Evolutionary conservation across 2,888 invertebrate species (phyloP).

Genomic region (Rhamphomyia laevipes): DNA sequence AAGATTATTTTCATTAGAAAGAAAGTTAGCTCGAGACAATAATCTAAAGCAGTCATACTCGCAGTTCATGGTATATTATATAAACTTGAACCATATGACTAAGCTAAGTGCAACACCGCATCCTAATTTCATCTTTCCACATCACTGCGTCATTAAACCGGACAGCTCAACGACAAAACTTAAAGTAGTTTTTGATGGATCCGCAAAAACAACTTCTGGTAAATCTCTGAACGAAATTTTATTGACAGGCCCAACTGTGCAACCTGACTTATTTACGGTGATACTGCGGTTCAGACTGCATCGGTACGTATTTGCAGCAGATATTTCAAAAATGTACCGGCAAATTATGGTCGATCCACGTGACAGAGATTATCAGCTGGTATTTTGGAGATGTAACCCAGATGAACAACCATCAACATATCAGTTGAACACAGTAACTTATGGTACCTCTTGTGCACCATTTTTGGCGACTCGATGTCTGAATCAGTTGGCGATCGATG

Average conservation of each 20-base stretch:
- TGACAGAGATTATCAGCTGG: conserved; percentile 9
- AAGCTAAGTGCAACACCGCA: too few relatives aligned
- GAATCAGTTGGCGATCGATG: conserved; percentile 12
- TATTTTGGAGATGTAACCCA: conserved; percentile 10
- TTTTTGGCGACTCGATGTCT: conserved; percentile 16
- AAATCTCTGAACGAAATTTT: conserved; percentile 9
- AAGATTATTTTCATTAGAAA: background rate
- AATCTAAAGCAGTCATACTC: too few relatives aligned
- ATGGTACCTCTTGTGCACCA: conserved; percentile 16
- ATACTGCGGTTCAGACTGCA: conserved; percentile 8
- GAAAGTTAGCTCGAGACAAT: background rate
- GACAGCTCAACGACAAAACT: conserved; percentile 2
- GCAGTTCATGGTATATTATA: too few relatives aligned
- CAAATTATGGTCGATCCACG: conserved; percentile 6
- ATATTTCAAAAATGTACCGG: conserved; percentile 12
- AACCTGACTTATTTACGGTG: conserved; percentile 7
- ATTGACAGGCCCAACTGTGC: conserved; percentile 7
- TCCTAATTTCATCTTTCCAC: conserved; percentile 2
- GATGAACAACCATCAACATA: too few relatives aligned
- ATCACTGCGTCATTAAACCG: conserved; percentile 5
- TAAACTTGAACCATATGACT: too few relatives aligned
- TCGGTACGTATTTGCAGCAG: conserved; percentile 11
- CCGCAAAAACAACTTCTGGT: conserved; percentile 2
- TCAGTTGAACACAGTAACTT: conserved; percentile 3
- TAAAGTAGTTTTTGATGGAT: conserved; percentile 9